Conservation (phyloP, 2,797 vertebrate genomes). For the Kryptolebias ocellatus region DNA sequence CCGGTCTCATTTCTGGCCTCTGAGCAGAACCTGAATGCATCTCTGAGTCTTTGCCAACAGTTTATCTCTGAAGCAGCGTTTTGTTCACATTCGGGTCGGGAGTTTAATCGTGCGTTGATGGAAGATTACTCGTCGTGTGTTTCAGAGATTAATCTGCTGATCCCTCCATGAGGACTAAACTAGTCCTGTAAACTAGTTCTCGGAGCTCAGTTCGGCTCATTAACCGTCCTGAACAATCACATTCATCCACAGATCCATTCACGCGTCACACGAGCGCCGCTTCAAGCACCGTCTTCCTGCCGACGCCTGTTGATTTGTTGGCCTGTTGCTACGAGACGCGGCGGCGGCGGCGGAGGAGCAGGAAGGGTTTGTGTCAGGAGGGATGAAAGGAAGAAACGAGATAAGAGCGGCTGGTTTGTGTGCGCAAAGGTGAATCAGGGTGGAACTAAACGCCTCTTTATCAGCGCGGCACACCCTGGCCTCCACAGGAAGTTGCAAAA, state of each 20-base stretch:
- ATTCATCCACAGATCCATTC: conserved; percentile 25
- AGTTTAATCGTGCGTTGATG: neutral
- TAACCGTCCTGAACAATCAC: neutral
- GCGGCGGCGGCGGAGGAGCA: conserved; percentile 40
- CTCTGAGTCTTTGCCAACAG: conserved; percentile 25
- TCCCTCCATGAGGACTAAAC: neutral
- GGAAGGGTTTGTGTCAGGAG: conserved; percentile 15
- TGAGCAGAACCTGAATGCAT: neutral
- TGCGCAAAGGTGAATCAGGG: conserved; percentile 39
- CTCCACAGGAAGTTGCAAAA: conserved; percentile 41
- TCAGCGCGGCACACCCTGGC: conserved; percentile 48
- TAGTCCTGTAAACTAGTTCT: neutral
- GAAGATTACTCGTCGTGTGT: neutral
- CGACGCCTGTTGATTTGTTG: conserved; percentile 55
- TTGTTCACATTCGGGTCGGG: conserved; percentile 50
- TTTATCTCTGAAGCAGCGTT: conserved; percentile 66
- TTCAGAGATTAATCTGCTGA: conserved; percentile 6
- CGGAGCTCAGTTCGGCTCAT: neutral
- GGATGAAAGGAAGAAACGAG: conserved; percentile 15
- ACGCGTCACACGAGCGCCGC: conserved; percentile 15
- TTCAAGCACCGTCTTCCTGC: conserved; percentile 1
- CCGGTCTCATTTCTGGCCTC: neutral
- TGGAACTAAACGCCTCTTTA: conserved; percentile 51
- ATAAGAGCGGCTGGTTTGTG: neutral
- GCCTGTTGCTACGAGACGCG: conserved; percentile 55